These are phyloP conservation scores for Rattus rattus DNA, from an alignment of 2,113 vertebrate genomes.

Conservation along the genomic window DNA sequence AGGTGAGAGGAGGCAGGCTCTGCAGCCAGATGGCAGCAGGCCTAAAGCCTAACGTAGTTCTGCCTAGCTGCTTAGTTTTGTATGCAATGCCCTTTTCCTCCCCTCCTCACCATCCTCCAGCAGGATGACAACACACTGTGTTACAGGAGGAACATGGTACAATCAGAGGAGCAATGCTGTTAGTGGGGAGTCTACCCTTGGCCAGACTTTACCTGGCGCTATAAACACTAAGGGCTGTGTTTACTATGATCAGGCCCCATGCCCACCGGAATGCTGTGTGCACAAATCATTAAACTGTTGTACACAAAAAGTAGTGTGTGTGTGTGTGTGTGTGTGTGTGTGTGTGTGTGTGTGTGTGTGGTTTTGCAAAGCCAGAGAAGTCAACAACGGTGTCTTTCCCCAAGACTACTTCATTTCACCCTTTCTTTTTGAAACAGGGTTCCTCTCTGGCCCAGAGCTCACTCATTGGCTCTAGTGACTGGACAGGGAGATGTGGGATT, in stretches of 20 bases:
- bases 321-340: not conserved
- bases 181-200: not conserved
- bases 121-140: not conserved
- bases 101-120: not conserved
- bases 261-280: accelerated
- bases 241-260: accelerated
- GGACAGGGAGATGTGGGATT: not conserved
- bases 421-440: not conserved
- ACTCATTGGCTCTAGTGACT: not conserved
- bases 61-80: not conserved
- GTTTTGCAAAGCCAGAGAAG: not conserved
- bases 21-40: not conserved
- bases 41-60: not conserved
- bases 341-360: not conserved
- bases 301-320: not conserved
- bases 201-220: accelerated
- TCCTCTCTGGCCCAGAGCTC: not conserved
- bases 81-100: not conserved
- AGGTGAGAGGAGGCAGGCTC: not conserved
- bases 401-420: not conserved
- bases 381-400: not conserved
- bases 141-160: not conserved
- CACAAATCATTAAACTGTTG: accelerated
- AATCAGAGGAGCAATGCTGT: not conserved
- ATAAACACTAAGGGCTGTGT: accelerated